Evolutionary conservation across 1,140 invertebrate species (phyloP), one percentile per base, ranked within the genome.

Genomic region (Listronotus bonariensis): DNA sequence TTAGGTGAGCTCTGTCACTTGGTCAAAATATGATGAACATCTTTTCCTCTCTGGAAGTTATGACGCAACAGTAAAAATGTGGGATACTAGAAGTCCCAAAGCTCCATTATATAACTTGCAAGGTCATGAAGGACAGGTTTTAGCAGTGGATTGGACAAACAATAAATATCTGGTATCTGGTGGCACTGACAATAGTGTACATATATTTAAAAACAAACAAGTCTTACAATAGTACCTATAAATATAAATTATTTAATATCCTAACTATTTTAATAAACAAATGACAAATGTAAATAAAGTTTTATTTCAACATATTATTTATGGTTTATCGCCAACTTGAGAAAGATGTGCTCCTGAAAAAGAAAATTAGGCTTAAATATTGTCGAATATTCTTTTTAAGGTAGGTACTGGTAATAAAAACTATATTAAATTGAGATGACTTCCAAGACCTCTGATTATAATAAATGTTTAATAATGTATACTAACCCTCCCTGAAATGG

Each of bases 71-170:
- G 86, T 97, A 18, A 99, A 99, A 81, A 79, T 98, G 36, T 99
- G 97, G 97, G 97, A 99, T 77, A 89, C 88, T 4, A 85, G 96
- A 80, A 95, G 95, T 78, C 89, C 94, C 0, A 93, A 92, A 78
- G 91, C 93, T 9, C 91, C 96, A 3, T 81, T 99, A 0, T 99
- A 92, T 75, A 94, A 99, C 77, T 82, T 99, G 72, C 85, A 86
- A 58, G 97, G 96, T 0, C 97, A 99, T 76, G 89, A 93, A 72
- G 96, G 98, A 68, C 97, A 97, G 82, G 89, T 98, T 3, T 81
- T 99, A 18, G 89, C 91, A 74, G 93, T 93, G 71, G 93, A 97
- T 80, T 99, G 97, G 97, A 90, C 92, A 3, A 89, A 94, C 80
- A 87, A 89, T 0, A 82, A 89, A 43, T 84, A 91, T 34, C 89